Conservation (phyloP, 2,797 vertebrate genomes). For the Xerus rutilus region DNA sequence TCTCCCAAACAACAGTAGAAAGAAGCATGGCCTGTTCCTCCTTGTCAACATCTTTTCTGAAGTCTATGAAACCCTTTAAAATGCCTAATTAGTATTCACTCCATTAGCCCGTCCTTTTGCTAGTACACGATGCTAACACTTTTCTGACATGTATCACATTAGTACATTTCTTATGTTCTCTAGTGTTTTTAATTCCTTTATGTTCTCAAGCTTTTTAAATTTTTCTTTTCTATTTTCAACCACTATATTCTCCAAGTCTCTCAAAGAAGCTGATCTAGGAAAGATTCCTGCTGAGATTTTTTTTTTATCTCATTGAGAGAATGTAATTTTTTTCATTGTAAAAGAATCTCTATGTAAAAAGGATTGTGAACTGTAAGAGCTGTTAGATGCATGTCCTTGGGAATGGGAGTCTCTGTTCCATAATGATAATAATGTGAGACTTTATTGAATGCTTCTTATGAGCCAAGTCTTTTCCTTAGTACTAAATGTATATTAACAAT, state of each 20-base stretch:
- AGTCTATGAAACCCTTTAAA: background rate
- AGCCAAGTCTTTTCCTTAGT: background rate
- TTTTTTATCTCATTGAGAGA: background rate
- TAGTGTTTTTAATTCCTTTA: constrained; percentile 25
- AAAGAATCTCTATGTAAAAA: background rate
- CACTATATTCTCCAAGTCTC: background rate
- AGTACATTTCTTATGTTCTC: background rate
- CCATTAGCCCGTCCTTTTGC: background rate
- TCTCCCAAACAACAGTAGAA: background rate
- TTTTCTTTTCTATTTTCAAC: constrained; percentile 3
- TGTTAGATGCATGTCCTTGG: background rate
- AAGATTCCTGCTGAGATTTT: background rate
- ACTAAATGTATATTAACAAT: background rate
- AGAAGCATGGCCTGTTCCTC: background rate
- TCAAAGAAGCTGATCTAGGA: background rate
- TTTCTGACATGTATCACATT: constrained; percentile 9
- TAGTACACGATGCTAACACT: background rate
- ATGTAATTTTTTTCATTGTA: background rate
- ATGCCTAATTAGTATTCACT: background rate
- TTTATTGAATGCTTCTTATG: background rate
- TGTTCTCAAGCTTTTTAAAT: background rate
- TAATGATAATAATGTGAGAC: background rate
- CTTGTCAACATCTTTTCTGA: background rate
- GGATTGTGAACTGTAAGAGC: background rate
- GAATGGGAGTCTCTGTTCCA: background rate